phyloP scores from a whole-genome alignment of 2,888 invertebrate species.

The Phengaris arion region DNA sequence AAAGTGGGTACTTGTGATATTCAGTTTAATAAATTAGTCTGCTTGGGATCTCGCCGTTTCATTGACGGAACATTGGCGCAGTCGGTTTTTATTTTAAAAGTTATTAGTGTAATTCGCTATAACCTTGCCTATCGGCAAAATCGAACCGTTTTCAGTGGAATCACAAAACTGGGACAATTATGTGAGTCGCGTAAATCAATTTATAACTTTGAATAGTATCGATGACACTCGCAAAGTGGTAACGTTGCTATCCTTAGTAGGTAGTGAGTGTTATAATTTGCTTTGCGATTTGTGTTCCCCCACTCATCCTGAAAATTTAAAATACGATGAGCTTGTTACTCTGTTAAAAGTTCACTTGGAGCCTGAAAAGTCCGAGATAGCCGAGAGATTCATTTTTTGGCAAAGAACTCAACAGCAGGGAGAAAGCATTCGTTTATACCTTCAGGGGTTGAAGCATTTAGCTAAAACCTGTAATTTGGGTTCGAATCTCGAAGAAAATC shows the following conservation, averaged over 20 bases:
- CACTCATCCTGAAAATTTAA: slow-evolving; percentile 7
- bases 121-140: not conserved
- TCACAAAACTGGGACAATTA: slow-evolving; percentile 5
- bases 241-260: not conserved
- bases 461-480: slow-evolving; percentile 41
- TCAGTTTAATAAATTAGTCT: too few species aligned
- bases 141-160: slow-evolving; percentile 6
- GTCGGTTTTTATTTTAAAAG: not conserved
- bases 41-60: not conserved
- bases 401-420: slow-evolving; percentile 28
- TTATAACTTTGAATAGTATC: slow-evolving; percentile 31
- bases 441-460: slow-evolving; percentile 39
- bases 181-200: slow-evolving; percentile 25
- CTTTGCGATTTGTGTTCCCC: slow-evolving; percentile 24
- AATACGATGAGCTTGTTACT: slow-evolving; percentile 25
- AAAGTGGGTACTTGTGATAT: too few species aligned
- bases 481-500: slow-evolving; percentile 30
- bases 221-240: not conserved
- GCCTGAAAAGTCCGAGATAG: slow-evolving; percentile 40
- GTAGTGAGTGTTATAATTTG: slow-evolving; percentile 1
- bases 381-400: slow-evolving; percentile 40
- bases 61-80: not conserved
- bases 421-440: slow-evolving; percentile 36
- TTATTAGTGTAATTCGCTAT: not conserved
- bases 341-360: slow-evolving; percentile 36